Evolutionary conservation across 2,888 invertebrate genomes (phyloP), one percentile per base, ranked within the genome.

Genomic region (Rhyacophila evoluta): DNA sequence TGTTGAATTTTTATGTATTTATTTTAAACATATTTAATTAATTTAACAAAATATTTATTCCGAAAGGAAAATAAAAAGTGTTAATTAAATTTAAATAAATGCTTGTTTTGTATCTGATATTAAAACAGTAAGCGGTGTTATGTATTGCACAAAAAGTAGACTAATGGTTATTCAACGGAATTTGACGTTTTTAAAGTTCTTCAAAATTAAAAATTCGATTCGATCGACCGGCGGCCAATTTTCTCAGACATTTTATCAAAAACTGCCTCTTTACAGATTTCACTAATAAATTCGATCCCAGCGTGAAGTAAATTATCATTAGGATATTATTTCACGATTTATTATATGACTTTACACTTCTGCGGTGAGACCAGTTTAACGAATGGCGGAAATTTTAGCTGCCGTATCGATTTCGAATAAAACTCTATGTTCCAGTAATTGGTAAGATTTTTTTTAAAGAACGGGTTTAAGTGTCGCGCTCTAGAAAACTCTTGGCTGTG

Each of bases 321-420:
- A n/a, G 38, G 15, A 8, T 19, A 5, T 41, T 55, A 55, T 41
- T 19, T 41, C 1, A 6, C n/a, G 8, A 19, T 33, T 33, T 33
- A 33, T 33, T 2, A 5, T 69, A 6, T 11, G 6, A 15, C 15
- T 69, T 29, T 12, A 29, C 15, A 12, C 6, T 28, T 29, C 4
- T 69, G 29, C 29, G 29, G 69, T 33, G 1, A 29, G 1, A 12
- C 69, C 29, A 69, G 69, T 69, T 69, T 69, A 12, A 27, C 19
- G 8, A 55, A 55, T 37, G 72, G 33, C 37, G 37, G 36, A 72
- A 72, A 37, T 73, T 29, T 73, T 73, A 11, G 72, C 36, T 28
- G 27, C 68, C 33, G 68, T 74, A 78, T 78, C 74, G 78, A 78
- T 78, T 78, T 55, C 74, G 36, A 29, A 33, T 8, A 29, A 69